Percentiles rank a stretch among this genome's conserved stretches.
Conservation (phyloP, 1,140 invertebrate genomes). For the Physella acuta region DNA sequence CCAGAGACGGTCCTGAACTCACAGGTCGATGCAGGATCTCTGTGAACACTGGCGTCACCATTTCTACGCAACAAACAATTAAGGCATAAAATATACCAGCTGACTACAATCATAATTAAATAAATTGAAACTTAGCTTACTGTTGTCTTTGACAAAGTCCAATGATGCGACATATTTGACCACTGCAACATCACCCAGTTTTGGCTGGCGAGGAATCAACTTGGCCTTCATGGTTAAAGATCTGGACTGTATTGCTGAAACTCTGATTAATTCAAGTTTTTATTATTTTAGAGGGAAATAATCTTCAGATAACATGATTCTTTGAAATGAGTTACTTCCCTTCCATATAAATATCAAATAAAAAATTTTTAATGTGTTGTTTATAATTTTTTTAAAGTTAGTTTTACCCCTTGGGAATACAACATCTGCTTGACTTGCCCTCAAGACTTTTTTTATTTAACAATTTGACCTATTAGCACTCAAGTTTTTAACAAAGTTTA, state of each 20-base stretch:
- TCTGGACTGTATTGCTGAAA: slow-evolving; percentile 11
- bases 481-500: too few species aligned
- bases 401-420: too few species aligned
- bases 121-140: neutral
- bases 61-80: slow-evolving; percentile 9
- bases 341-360: too few species aligned
- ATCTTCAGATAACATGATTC: too few species aligned
- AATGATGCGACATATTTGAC: slow-evolving; percentile 10
- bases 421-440: too few species aligned
- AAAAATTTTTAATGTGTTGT: too few species aligned
- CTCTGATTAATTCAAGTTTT: too few species aligned
- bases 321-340: too few species aligned
- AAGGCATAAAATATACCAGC: neutral
- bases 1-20: slow-evolving; percentile 21
- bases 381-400: too few species aligned
- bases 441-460: too few species aligned
- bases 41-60: slow-evolving; percentile 18
- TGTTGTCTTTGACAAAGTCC: slow-evolving; percentile 14
- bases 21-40: slow-evolving; percentile 24
- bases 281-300: too few species aligned
- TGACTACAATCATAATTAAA: neutral
- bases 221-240: slow-evolving; percentile 10
- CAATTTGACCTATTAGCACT: too few species aligned
- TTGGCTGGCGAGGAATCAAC: slow-evolving; percentile 11
- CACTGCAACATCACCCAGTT: slow-evolving; percentile 8